These are phyloP conservation scores for Leucoraja erinaceus DNA, from an alignment of 2,113 vertebrate species.

Conservation along the genomic window DNA sequence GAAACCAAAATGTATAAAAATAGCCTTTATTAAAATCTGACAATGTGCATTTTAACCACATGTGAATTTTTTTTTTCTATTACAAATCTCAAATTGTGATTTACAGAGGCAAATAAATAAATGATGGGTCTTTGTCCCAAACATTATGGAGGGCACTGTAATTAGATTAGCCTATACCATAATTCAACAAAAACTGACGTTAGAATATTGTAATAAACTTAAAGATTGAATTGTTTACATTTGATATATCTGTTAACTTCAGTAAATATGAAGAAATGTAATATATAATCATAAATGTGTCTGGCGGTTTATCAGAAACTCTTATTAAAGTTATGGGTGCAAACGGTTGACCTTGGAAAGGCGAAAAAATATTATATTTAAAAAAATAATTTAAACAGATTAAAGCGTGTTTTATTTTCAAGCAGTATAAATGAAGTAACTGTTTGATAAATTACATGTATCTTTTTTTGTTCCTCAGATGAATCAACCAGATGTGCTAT, in stretches of 20 bases:
- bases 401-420: neutral
- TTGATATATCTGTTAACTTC: neutral
- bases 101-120: no score
- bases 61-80: no score
- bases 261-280: neutral
- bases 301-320: neutral
- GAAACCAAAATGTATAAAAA: no score
- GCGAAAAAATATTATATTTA: neutral
- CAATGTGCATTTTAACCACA: no score
- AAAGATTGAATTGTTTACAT: neutral
- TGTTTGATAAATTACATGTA: slow-evolving; percentile 40
- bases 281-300: neutral
- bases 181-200: neutral
- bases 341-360: neutral
- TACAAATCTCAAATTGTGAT: no score
- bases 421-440: neutral
- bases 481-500: slow-evolving; percentile 86
- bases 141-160: no score
- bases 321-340: neutral
- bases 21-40: no score
- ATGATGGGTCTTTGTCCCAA: no score
- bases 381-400: slow-evolving; percentile 42
- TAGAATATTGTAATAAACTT: neutral
- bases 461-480: slow-evolving; percentile 70
- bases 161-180: neutral